phyloP scores from a whole-genome alignment of 2,888 invertebrate genomes.

The Allophyes oxyacanthae region DNA sequence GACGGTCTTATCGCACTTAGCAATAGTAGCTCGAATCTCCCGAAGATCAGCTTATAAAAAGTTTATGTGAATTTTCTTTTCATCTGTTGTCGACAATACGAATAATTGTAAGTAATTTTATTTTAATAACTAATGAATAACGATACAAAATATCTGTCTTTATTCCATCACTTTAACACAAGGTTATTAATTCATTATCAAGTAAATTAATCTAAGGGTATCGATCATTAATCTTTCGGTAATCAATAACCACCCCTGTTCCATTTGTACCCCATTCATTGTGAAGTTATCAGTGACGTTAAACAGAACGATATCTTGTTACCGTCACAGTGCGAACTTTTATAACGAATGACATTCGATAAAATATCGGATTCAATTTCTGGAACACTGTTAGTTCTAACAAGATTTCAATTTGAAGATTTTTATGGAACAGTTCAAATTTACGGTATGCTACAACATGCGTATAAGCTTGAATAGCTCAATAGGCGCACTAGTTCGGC shows the following conservation, averaged over 20 bases:
- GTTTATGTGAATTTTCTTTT: no score
- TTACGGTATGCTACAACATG: no score
- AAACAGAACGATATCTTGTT: constrained; percentile 16
- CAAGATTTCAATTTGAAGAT: neutral
- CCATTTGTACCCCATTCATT: constrained; percentile 7
- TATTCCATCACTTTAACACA: neutral
- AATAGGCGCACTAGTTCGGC: no score
- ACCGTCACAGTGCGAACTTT: constrained; percentile 16
- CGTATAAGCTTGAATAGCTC: no score
- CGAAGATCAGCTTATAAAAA: no score
- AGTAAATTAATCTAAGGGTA: constrained; percentile 5
- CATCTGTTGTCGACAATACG: no score
- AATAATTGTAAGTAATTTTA: no score
- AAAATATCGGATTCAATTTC: constrained; percentile 13
- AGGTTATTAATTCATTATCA: constrained; percentile 7
- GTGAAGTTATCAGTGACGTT: constrained; percentile 10
- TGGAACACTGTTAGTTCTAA: constrained; percentile 1
- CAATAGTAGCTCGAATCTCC: no score
- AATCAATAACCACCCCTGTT: constrained; percentile 2
- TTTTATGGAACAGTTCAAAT: no score
- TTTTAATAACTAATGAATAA: no score
- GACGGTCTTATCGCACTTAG: no score
- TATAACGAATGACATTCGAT: constrained; percentile 15
- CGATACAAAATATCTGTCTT: no score
- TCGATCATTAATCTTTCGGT: neutral